Conservation (phyloP, 2,888 invertebrate species). For the Amiota minor region DNA sequence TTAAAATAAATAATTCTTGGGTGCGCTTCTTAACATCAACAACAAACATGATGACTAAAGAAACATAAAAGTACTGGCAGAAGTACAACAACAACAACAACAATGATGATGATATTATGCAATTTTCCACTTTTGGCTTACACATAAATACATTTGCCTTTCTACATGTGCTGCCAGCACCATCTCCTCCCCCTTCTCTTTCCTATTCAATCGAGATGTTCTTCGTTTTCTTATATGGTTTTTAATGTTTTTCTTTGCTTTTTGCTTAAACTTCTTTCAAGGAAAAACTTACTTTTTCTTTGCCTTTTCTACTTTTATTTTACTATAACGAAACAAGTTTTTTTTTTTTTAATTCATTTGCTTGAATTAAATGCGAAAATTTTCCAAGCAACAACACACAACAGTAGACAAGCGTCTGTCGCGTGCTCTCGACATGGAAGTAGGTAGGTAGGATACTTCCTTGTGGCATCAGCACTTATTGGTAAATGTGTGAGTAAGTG, state of each 20-base stretch:
- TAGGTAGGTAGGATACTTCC: background rate
- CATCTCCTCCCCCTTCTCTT: background rate
- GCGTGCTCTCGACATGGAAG: no score
- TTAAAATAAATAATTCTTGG: slow-evolving; percentile 26
- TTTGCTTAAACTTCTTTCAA: background rate
- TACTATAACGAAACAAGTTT: slow-evolving; percentile 55
- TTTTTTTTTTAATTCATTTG: slow-evolving; percentile 66
- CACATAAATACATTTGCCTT: slow-evolving; percentile 2
- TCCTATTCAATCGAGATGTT: no score
- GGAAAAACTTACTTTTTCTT: slow-evolving; percentile 8
- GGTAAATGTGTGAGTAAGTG: no score
- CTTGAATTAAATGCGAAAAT: slow-evolving; percentile 63
- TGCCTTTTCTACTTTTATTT: slow-evolving; percentile 11
- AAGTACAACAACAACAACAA: background rate
- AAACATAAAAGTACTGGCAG: background rate
- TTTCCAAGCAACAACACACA: slow-evolving; percentile 42
- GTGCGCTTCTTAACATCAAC: slow-evolving; percentile 16
- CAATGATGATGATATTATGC: background rate
- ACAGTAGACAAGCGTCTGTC: background rate
- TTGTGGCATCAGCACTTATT: background rate
- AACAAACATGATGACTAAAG: background rate
- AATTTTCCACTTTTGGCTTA: slow-evolving; percentile 20
- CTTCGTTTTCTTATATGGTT: background rate
- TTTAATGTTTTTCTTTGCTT: background rate
- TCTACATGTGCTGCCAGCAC: background rate